phyloP scores from a whole-genome alignment of 2,113 vertebrate genomes.

The Tupaia chinensis region DNA sequence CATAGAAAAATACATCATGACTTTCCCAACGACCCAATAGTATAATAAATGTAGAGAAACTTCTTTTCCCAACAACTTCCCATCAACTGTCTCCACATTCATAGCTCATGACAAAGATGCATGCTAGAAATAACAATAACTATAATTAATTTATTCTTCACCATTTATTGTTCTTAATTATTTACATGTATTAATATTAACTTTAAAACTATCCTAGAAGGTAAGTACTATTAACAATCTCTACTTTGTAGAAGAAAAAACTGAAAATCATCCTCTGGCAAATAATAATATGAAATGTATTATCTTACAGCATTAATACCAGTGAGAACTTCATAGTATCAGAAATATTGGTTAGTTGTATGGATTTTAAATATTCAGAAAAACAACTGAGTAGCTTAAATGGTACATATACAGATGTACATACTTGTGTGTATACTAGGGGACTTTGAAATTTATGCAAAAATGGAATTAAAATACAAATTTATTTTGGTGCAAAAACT shows the following conservation, averaged over 20 bases:
- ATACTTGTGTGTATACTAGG: too few relatives aligned
- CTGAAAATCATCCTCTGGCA: background rate
- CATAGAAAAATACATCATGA: too few relatives aligned
- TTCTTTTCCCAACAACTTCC: background rate
- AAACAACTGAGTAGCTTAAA: background rate
- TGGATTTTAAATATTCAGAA: slow-evolving; percentile 21
- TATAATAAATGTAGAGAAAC: background rate
- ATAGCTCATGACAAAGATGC: background rate
- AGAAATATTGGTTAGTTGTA: background rate
- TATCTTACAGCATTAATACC: background rate
- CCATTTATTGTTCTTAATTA: background rate
- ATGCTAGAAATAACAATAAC: background rate
- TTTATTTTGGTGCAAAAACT: too few relatives aligned
- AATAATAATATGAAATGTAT: background rate
- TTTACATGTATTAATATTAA: background rate
- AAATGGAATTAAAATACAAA: too few relatives aligned
- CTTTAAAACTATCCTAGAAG: background rate
- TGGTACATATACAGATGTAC: background rate
- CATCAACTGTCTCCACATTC: background rate
- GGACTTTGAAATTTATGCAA: too few relatives aligned
- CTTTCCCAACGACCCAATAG: too few relatives aligned
- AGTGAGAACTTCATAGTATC: background rate
- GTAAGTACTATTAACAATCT: background rate
- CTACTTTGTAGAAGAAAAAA: background rate
- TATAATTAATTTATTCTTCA: background rate